These are phyloP conservation scores for Platygyra sinensis DNA, from an alignment of 64 coral and sea anemone genomes.

Conservation along the genomic window DNA sequence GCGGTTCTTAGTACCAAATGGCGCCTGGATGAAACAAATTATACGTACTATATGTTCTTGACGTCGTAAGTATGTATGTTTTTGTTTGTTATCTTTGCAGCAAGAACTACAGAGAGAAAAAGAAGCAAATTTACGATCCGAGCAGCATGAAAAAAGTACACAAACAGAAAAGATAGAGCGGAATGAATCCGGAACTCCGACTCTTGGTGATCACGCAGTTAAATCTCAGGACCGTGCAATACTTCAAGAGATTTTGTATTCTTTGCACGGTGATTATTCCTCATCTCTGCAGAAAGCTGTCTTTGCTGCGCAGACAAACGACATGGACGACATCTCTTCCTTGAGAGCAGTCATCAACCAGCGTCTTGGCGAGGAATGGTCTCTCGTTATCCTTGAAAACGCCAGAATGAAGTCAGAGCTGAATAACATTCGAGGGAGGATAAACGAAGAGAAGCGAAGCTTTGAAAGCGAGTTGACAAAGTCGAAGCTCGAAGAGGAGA, in stretches of 20 bases:
- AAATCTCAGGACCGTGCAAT: not conserved
- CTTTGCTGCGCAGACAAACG: not conserved
- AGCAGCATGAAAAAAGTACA: not conserved
- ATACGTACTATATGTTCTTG: not conserved
- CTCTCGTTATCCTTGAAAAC: slow-evolving; percentile 36
- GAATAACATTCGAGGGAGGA: slow-evolving; percentile 11
- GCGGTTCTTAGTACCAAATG: not conserved
- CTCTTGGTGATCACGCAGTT: not conserved
- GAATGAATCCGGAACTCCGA: not conserved
- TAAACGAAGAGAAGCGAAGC: slow-evolving; percentile 29
- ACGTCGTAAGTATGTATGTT: not conserved
- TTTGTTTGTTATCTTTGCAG: not conserved
- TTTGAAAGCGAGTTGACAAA: slow-evolving; percentile 39
- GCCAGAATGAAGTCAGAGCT: slow-evolving; percentile 38
- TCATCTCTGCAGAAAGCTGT: slow-evolving; percentile 35
- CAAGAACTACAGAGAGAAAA: not conserved
- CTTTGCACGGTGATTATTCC: not conserved
- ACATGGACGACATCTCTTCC: slow-evolving; percentile 17
- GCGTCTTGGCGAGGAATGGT: slow-evolving; percentile 60
- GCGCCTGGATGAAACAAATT: not conserved
- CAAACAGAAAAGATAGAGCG: not conserved
- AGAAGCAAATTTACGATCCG: not conserved
- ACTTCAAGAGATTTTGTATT: not conserved
- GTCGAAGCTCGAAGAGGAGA: not conserved
- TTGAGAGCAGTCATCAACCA: slow-evolving; percentile 43